These are phyloP conservation scores for Siphamia tubifer DNA, from an alignment of 2,113 vertebrate genomes.

Conservation along the genomic window DNA sequence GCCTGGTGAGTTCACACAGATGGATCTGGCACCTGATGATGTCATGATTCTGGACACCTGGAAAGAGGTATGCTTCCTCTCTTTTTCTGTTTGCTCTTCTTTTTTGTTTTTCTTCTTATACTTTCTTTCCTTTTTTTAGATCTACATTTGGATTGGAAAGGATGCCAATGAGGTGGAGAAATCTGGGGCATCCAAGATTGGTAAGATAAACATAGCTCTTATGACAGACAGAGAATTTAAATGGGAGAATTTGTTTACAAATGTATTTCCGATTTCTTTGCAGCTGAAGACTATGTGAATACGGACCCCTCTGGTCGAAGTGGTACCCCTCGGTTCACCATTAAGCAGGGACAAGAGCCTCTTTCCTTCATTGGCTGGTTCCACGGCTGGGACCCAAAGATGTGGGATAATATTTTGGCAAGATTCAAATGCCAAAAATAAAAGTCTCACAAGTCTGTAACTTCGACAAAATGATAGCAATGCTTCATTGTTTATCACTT, in stretches of 20 bases:
- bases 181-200: constrained; percentile 58
- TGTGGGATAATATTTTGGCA: constrained; percentile 61
- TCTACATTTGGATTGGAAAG: constrained; percentile 78
- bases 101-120: background rate
- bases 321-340: constrained; percentile 46
- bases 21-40: constrained; percentile 77
- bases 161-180: constrained; percentile 76
- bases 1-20: constrained; percentile 73
- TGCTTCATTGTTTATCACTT: background rate
- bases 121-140: constrained; percentile 23
- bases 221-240: background rate
- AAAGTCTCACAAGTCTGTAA: background rate
- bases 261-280: background rate
- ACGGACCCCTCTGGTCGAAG: constrained; percentile 71
- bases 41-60: constrained; percentile 80
- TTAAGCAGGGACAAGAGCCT: constrained; percentile 75
- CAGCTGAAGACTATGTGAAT: constrained; percentile 73
- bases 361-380: constrained; percentile 79
- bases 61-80: constrained; percentile 58
- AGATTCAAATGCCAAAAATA: constrained; percentile 6
- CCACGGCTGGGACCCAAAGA: constrained; percentile 73
- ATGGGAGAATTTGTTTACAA: background rate
- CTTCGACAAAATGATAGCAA: background rate
- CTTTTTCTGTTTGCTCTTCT: background rate
- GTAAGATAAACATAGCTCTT: constrained; percentile 35